Conservation (phyloP, 2,888 invertebrate species). For the Biston betularia region DNA sequence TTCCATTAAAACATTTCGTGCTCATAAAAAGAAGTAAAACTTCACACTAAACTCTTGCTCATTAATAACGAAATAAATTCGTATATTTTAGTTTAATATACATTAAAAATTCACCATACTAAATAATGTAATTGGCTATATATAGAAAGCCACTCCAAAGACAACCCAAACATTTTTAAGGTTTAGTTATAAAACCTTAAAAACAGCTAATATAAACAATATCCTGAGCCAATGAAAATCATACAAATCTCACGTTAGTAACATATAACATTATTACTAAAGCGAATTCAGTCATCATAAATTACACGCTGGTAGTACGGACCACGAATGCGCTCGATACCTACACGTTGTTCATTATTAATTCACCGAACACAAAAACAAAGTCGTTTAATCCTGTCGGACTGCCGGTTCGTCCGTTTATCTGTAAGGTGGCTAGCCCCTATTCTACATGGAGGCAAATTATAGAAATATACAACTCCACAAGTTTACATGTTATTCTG, state of each 20-base stretch:
- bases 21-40: too few species aligned
- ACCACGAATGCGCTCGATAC: conserved; percentile 16
- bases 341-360: conserved; percentile 49
- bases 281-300: conserved; percentile 10
- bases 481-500: conserved; percentile 6
- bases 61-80: too few species aligned
- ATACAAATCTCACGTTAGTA: background rate
- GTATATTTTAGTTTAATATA: too few species aligned
- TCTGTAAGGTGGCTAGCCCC: conserved; percentile 41
- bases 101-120: too few species aligned
- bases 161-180: too few species aligned
- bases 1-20: too few species aligned
- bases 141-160: too few species aligned
- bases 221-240: background rate
- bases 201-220: too few species aligned
- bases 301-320: conserved; percentile 2
- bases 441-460: conserved; percentile 1
- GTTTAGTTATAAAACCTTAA: too few species aligned
- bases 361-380: conserved; percentile 70
- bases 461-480: conserved; percentile 7
- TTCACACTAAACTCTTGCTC: too few species aligned
- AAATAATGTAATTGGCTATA: too few species aligned
- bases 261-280: background rate
- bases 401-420: conserved; percentile 47
- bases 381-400: conserved; percentile 75